A percentile compares a stretch with the other conserved stretches of the same genome.
Evolutionary conservation across 1,140 invertebrate species (phyloP).

Genomic region (Bombus difficillimus): DNA sequence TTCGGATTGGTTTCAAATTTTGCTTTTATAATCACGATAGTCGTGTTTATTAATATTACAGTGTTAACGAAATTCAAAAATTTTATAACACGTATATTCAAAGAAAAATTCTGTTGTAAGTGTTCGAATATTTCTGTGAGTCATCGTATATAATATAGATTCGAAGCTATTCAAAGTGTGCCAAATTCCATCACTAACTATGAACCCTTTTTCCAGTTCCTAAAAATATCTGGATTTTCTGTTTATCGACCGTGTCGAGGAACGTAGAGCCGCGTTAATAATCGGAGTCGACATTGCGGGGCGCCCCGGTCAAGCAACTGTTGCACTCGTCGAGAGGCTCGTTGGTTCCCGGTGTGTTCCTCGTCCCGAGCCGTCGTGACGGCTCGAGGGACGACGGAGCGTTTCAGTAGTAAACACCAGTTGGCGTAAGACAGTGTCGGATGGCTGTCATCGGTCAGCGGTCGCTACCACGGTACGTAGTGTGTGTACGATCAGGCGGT

Average conservation of each 20-base stretch:
- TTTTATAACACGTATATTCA: too few species aligned
- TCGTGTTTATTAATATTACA: too few species aligned
- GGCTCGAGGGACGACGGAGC: conserved; percentile 23
- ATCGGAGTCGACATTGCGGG: not conserved
- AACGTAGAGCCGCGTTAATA: not conserved
- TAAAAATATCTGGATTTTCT: not conserved
- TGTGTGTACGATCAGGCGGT: conserved; percentile 11
- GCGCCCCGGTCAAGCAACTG: conserved; percentile 47
- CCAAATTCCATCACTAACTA: too few species aligned
- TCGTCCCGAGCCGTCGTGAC: conserved; percentile 17
- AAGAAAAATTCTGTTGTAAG: too few species aligned
- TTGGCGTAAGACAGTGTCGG: conserved; percentile 38
- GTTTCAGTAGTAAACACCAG: conserved; percentile 69
- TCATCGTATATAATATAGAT: too few species aligned
- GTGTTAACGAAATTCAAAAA: too few species aligned
- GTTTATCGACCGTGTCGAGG: conserved; percentile 32
- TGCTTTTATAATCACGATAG: too few species aligned
- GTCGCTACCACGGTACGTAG: conserved; percentile 11
- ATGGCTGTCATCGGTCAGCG: conserved; percentile 27
- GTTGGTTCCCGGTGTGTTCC: conserved; percentile 40
- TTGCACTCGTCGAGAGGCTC: conserved; percentile 44
- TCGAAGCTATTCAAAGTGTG: too few species aligned
- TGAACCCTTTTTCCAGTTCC: not conserved
- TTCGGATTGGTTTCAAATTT: too few species aligned
- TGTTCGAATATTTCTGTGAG: too few species aligned